Evolutionary conservation across 2,797 vertebrate genomes (phyloP).

Genomic region (Malurus splendens): DNA sequence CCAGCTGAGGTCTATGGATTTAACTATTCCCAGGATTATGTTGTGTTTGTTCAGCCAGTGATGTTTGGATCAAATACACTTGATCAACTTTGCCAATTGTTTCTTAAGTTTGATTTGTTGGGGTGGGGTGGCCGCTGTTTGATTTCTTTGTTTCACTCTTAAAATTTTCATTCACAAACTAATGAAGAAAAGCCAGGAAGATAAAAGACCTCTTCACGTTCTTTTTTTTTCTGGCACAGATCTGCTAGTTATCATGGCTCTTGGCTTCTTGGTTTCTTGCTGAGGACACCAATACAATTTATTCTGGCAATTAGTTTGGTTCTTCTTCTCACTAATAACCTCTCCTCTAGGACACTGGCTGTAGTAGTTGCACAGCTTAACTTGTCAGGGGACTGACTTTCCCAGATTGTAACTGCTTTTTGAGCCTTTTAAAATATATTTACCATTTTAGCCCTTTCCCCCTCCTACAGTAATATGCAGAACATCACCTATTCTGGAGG

Average conservation of each 20-base stretch:
- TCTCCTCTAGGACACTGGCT: not conserved
- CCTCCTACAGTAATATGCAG: not conserved
- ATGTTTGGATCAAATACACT: not conserved
- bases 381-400: not conserved
- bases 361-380: not conserved
- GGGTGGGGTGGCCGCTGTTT: fast-evolving
- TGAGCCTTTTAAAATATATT: not conserved
- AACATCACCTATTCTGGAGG: constrained; percentile 12
- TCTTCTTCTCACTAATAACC: not conserved
- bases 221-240: not conserved
- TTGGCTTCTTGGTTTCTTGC: not conserved
- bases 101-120: not conserved
- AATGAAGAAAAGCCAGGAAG: not conserved
- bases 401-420: not conserved
- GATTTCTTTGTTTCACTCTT: not conserved
- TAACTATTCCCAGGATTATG: not conserved
- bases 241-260: not conserved
- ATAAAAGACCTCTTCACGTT: not conserved
- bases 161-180: not conserved
- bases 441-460: not conserved
- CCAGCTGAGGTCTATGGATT: not conserved
- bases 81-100: not conserved
- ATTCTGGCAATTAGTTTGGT: not conserved
- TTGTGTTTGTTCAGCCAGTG: not conserved
- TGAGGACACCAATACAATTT: not conserved